Base-by-base conservation (phyloP, 2,797 vertebrate genomes). In the Coilia nasus region DNA sequence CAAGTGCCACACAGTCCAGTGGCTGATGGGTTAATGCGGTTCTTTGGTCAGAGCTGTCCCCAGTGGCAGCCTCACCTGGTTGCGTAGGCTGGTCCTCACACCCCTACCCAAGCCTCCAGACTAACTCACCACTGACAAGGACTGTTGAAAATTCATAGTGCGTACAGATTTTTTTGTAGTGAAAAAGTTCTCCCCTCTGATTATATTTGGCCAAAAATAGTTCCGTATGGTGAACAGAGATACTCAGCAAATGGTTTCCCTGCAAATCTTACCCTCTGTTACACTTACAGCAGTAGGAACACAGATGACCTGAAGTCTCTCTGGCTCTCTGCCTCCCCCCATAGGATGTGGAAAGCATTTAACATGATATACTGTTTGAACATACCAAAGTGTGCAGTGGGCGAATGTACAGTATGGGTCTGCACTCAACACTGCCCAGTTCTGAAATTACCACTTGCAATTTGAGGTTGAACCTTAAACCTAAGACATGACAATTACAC, bases 321-420 rank as follows among this genome's bases (percentile, higher is more conserved):
- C 88, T 90, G 89, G 90, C 92, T 93, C 93, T 94, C 90, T 95
- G 92, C 89, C 93, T 91, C 95, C 95, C 93, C 92, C 94, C 92
- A 90, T 91, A 96, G 95, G 94, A 86, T 54, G 81, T 56, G 2
- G 71, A 41, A 21, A 60, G 14, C n/a, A 82, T 35, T 47, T 84
- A 85, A 85, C 50, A 67, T 78, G 82, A 81, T 44, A 86, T 17
- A 2, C 17, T 62, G 44, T 2, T 25, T 54, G 50, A 54, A 14
- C 12, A 54, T 54, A 9, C 50, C 50, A 54, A 54, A 54, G 50
- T 54, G 50, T 14, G 50, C 50, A 54, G 50, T 3, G 50, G 50
- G 5, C 35, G 5, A 41, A 41, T 41, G 2, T 41, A 41, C n/a
- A n/a, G n/a, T n/a, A n/a, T n/a, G n/a, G n/a, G n/a, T n/a, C n/a